Evolutionary conservation across 2,113 vertebrate species (phyloP).

Genomic region (Pavo muticus): DNA sequence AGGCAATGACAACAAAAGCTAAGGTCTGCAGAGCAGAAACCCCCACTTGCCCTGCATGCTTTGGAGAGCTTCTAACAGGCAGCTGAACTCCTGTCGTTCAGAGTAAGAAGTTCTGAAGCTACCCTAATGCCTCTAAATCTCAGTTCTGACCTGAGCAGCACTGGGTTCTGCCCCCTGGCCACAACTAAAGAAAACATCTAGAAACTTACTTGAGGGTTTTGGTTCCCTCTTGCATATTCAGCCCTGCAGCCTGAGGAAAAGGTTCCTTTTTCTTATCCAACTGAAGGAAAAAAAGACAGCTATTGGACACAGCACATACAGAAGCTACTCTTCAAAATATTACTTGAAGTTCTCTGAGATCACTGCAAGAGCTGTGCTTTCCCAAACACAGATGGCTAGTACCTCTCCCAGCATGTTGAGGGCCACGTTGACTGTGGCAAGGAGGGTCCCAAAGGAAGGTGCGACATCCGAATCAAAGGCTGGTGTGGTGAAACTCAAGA

Average conservation of each 20-base stretch:
- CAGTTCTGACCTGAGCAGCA: not conserved
- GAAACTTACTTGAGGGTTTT: slow-evolving; percentile 90
- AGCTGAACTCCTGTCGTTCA: not conserved
- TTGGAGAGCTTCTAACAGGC: not conserved
- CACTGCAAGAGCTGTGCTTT: not conserved
- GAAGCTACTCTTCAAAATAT: not conserved
- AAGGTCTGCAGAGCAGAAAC: not conserved
- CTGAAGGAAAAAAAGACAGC: slow-evolving; percentile 62
- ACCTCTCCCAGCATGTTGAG: slow-evolving; percentile 96
- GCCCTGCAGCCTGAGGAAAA: slow-evolving; percentile 81
- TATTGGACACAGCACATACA: not conserved
- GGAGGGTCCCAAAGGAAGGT: slow-evolving; percentile 96
- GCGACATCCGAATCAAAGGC: slow-evolving; percentile 94
- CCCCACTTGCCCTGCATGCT: not conserved
- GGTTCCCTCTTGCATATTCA: slow-evolving; percentile 86
- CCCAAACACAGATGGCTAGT: not conserved
- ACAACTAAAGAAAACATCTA: not conserved
- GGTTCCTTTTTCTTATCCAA: slow-evolving; percentile 97
- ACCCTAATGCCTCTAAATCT: not conserved
- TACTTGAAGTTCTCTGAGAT: not conserved
- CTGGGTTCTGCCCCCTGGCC: not conserved
- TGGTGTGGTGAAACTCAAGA: slow-evolving; percentile 93
- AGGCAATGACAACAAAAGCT: not conserved
- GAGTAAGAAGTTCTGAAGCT: not conserved
- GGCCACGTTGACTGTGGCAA: slow-evolving; percentile 94